These are phyloP conservation scores for Anthophora plumipes DNA, from an alignment of 2,888 invertebrate species.

Conservation along the genomic window DNA sequence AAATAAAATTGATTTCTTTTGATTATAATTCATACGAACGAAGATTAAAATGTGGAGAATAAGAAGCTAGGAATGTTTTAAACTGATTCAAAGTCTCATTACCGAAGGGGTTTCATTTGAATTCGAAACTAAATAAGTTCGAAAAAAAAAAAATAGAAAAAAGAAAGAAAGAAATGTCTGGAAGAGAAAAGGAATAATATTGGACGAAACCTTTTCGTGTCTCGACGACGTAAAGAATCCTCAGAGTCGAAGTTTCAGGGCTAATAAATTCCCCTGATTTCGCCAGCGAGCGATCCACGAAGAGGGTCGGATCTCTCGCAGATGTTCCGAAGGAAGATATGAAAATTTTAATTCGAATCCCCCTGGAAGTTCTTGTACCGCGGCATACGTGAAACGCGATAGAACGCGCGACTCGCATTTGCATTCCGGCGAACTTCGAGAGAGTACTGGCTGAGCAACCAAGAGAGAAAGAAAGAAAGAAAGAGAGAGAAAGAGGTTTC, in stretches of 20 bases:
- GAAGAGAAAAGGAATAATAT: too few relatives aligned
- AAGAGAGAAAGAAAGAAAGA: background rate
- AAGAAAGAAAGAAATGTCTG: too few relatives aligned
- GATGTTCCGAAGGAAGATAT: constrained; percentile 48
- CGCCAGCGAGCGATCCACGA: constrained; percentile 9
- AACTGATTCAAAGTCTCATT: too few relatives aligned
- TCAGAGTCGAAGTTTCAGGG: constrained; percentile 6
- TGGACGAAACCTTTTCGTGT: too few relatives aligned
- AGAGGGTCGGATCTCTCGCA: constrained; percentile 31
- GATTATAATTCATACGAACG: too few relatives aligned
- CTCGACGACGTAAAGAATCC: background rate
- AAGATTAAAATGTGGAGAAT: too few relatives aligned
- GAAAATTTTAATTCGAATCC: constrained; percentile 58
- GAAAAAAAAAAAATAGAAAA: too few relatives aligned
- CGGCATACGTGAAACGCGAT: constrained; percentile 45
- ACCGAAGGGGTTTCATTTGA: too few relatives aligned
- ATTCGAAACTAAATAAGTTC: background rate
- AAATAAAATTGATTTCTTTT: too few relatives aligned
- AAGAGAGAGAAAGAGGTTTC: background rate
- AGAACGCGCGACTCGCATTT: constrained; percentile 36
- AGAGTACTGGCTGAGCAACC: background rate
- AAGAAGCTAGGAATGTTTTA: too few relatives aligned
- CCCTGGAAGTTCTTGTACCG: constrained; percentile 35
- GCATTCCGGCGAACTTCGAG: constrained; percentile 39
- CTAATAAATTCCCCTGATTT: constrained; percentile 41